phyloP scores from a whole-genome alignment of 2,888 invertebrate genomes.

The Eutolmus rufibarbis region DNA sequence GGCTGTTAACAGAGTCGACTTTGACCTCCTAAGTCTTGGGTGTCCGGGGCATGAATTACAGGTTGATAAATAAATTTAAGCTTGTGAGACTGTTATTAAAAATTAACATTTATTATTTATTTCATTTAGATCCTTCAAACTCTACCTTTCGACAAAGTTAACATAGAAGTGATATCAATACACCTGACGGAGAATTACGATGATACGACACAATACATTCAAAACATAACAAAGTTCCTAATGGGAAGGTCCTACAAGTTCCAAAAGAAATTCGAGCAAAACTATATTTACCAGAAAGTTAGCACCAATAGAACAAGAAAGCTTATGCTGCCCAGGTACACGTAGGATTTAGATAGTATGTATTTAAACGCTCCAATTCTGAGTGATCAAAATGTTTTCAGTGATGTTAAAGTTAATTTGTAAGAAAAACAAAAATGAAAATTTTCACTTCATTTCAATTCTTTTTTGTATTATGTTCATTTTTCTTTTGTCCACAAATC shows the following conservation, averaged over 20 bases:
- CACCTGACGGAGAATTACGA: constrained; percentile 54
- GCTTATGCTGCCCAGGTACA: not conserved
- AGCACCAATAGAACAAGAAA: constrained; percentile 55
- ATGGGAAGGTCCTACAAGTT: constrained; percentile 61
- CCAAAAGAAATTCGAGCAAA: constrained; percentile 60
- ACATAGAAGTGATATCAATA: constrained; percentile 62
- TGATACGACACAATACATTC: constrained; percentile 54
- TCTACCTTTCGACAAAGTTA: constrained; percentile 61
- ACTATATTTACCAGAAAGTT: constrained; percentile 60
- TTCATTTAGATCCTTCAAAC: constrained; percentile 59
- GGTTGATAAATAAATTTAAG: constrained; percentile 51
- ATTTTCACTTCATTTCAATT: not conserved
- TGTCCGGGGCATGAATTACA: constrained; percentile 63
- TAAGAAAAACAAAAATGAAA: not conserved
- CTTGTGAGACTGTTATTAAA: not conserved
- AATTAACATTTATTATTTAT: not conserved
- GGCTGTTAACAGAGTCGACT: constrained; percentile 74
- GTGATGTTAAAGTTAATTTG: constrained; percentile 16
- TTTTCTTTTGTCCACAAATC: constrained; percentile 16
- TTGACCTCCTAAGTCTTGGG: constrained; percentile 74
- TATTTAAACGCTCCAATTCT: not conserved
- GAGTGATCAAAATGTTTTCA: not conserved
- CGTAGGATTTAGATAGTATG: not conserved
- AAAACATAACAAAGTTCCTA: constrained; percentile 61
- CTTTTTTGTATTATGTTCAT: not conserved